Evolutionary conservation across 2,797 vertebrate genomes (phyloP), one percentile per base, ranked within the genome.

Genomic region (Leptatherina wallacei): DNA sequence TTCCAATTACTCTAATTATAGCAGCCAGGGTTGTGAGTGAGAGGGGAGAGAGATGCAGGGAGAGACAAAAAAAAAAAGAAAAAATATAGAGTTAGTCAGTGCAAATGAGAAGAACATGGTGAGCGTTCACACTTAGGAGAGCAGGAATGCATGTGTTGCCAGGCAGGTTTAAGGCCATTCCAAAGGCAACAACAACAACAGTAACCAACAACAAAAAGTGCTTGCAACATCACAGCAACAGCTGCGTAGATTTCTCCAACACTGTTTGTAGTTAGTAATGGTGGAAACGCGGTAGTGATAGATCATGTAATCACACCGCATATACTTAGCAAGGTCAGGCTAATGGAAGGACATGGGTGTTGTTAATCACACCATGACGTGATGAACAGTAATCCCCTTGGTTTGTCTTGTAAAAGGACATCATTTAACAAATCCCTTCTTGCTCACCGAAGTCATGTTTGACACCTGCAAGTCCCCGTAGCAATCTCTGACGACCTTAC

Each of bases 1-100:
- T 87, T 92, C 88, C 87, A 93, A 91, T 95, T 95, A 91, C 84
- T 93, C 87, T 94, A 95, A 94, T 95, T 94, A 94, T 85, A 94
- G 90, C 65, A 14, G 90, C 74, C 78, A 65, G 76, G 70, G 82
- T 85, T 79, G 84, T 69, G 83, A 89, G 88, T 54, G 59, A 65
- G 73, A 60, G 66, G 62, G 61, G 61, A 36, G 55, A 59, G 52
- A 65, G 81, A 69, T 57, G 44, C 24, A 51, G 61, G 70, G 76
- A 52, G 73, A 61, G 59, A 40, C 35, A 61, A 63, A 80, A 47
- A 70, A 59, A 47, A 47, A 65, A 64, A 82, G 58, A 42, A 32
- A 32, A 32, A 32, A 32, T 32, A 32, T 9, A 20, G 56, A 70
- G 49, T 14, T 27, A 44, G 63, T 10, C 38, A 76, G 61, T 8